phyloP scores from a whole-genome alignment of 2,888 invertebrate species.

The Cerastoderma edule region DNA sequence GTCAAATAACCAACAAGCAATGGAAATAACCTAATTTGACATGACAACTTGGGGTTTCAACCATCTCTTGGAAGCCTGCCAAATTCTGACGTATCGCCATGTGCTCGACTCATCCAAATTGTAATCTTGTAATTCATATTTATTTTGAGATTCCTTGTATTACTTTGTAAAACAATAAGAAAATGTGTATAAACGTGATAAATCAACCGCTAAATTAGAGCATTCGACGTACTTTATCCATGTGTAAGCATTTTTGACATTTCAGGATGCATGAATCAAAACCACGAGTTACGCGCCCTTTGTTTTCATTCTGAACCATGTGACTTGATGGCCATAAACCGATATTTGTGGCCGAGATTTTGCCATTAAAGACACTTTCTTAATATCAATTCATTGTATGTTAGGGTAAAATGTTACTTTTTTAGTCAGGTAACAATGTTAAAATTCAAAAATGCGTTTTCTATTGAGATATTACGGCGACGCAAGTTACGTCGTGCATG shows the following conservation, averaged over 20 bases:
- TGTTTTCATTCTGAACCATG: conserved; percentile 72
- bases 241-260: too few species aligned
- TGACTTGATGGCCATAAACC: conserved; percentile 52
- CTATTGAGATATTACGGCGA: conserved; percentile 23
- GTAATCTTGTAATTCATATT: too few species aligned
- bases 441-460: background rate
- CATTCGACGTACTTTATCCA: too few species aligned
- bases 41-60: too few species aligned
- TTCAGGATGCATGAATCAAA: conserved; percentile 11
- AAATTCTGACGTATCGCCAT: conserved; percentile 24
- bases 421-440: conserved; percentile 14
- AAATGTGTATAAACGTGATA: too few species aligned
- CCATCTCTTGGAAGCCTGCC: conserved; percentile 17
- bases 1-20: too few species aligned
- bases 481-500: conserved; percentile 58
- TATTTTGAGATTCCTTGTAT: too few species aligned
- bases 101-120: conserved; percentile 14
- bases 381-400: background rate
- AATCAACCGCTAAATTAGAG: too few species aligned
- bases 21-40: too few species aligned
- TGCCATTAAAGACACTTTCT: background rate
- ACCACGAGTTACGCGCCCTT: conserved; percentile 64
- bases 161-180: too few species aligned
- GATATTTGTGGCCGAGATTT: conserved; percentile 15
- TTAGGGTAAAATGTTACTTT: conserved; percentile 46